Base-by-base conservation (phyloP, 1,140 invertebrate species). In the Mizuhopecten yessoensis region DNA sequence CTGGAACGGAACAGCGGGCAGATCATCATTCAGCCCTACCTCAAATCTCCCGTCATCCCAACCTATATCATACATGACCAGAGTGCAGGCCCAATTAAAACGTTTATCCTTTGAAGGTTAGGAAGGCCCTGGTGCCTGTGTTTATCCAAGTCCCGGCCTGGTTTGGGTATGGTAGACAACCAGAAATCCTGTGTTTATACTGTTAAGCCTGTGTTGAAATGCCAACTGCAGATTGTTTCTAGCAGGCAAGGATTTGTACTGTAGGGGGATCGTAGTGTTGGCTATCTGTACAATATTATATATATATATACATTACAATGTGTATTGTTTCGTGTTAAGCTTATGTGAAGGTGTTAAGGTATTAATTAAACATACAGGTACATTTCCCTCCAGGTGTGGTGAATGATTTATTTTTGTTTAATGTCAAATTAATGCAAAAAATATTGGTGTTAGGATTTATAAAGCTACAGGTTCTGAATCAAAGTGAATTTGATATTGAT, bases 161-260 rank as follows among this genome's bases (percentile, higher is more conserved):
- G 57, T 75, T 75, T 75, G 57, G 57, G 57, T 75, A 75, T 29
- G 23, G 57, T 75, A 75, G 57, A n/a, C 57, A 75, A 75, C 57
- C 57, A 75, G 57, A 75, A 29, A 75, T 23, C n/a, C 23, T n/a
- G 57, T 75, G 57, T 75, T 75, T 75, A 75, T 75, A 75, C 57
- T 75, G 57, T 75, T 75, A n/a, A 75, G n/a, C 29, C 57, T 75
- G 57, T 75, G 57, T 75, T 75, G 57, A 75, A 75, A 75, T 75
- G 57, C 57, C 57, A 45, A 45, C 42, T 45, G 42, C 42, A 75
- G 23, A 29, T 75, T 75, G 57, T 75, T 75, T 75, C 23, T 75
- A 75, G 57, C 57, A 29, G 11, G 57, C 20, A 23, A 29, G n/a
- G 1, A 13, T 75, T n/a, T 29, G 57, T 75, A 75, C 57, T 29